phyloP scores from a whole-genome alignment of 2,113 vertebrate genomes.

The Datnioides undecimradiatus region DNA sequence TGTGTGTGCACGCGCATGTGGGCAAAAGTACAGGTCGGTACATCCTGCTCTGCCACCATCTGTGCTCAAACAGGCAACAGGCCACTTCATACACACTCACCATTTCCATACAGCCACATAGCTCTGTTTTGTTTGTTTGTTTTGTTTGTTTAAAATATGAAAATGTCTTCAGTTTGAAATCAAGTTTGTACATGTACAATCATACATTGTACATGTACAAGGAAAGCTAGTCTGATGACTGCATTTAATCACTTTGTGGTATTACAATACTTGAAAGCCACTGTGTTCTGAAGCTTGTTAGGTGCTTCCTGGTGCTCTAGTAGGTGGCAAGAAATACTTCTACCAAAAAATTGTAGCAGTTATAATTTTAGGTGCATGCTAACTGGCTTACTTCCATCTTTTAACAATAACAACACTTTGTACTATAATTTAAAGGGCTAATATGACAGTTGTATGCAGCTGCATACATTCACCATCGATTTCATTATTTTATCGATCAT shows the following conservation, averaged over 20 bases:
- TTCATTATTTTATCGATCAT: no score
- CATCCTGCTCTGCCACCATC: conserved; percentile 84
- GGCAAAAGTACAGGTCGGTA: conserved; percentile 73
- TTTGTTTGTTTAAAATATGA: background rate
- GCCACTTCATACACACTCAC: conserved; percentile 67
- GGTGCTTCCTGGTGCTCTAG: background rate
- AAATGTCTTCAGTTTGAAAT: background rate
- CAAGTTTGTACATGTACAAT: no score
- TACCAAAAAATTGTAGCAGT: background rate
- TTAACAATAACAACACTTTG: background rate
- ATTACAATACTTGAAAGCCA: background rate
- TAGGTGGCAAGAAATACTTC: background rate
- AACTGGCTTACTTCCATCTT: background rate
- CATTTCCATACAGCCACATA: conserved; percentile 58
- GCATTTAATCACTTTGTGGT: background rate
- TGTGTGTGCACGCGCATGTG: conserved; percentile 52
- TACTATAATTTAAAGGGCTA: no score
- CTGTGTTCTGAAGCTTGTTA: background rate
- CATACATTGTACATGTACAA: no score
- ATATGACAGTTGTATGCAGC: no score
- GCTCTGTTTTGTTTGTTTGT: conserved; percentile 17
- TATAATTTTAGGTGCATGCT: background rate
- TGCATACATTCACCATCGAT: no score
- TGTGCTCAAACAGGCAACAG: conserved; percentile 81
- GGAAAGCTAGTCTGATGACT: background rate